Evolutionary conservation across 2,888 invertebrate species (phyloP).

Genomic region (Scaptomyza flava): DNA sequence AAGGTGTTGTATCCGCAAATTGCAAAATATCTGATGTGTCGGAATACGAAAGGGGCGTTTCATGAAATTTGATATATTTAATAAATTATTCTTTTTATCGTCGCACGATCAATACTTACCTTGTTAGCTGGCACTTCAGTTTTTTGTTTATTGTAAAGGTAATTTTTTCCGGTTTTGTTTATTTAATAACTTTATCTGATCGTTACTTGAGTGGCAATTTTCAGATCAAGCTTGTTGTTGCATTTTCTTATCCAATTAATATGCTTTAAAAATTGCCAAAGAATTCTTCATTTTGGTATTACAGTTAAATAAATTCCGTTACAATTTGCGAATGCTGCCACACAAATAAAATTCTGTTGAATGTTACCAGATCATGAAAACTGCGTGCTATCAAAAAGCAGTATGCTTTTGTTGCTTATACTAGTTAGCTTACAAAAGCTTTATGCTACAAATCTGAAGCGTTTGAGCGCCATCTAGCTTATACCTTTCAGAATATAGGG

Average conservation of each 20-base stretch:
- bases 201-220: too few relatives aligned
- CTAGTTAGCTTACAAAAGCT: neutral
- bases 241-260: too few relatives aligned
- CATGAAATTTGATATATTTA: constrained; percentile 52
- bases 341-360: neutral
- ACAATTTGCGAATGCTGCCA: constrained; percentile 12
- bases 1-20: constrained; percentile 73
- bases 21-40: constrained; percentile 58
- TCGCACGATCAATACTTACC: constrained; percentile 53
- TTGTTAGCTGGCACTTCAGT: constrained; percentile 57
- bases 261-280: accelerated
- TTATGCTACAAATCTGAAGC: neutral
- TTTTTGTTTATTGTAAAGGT: neutral
- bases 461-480: neutral
- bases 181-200: neutral
- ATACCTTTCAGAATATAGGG: constrained; percentile 1
- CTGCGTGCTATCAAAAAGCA: neutral
- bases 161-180: neutral
- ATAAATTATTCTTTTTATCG: constrained; percentile 44
- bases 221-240: too few relatives aligned
- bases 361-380: constrained; percentile 3
- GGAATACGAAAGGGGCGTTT: constrained; percentile 42
- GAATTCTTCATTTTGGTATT: neutral
- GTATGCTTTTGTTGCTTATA: neutral
- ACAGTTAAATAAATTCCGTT: constrained; percentile 10